These are phyloP conservation scores for Cyprinodon variegatus DNA, from an alignment of 2,113 vertebrate species.

Conservation along the genomic window DNA sequence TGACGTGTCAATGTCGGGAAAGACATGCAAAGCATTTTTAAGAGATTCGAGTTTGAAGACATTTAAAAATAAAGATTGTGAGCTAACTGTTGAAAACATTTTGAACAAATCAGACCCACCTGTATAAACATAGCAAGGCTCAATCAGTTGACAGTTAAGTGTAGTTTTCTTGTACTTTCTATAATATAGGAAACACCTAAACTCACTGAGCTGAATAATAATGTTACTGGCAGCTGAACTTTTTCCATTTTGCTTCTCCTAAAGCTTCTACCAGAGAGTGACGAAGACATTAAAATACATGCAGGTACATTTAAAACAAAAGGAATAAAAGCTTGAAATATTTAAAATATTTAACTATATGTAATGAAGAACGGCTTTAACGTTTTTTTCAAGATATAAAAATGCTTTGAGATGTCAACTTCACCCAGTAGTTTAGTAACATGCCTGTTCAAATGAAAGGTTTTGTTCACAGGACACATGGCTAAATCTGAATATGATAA, in stretches of 20 bases:
- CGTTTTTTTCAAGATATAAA: no score
- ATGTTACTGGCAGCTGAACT: constrained; percentile 11
- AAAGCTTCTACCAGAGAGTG: constrained; percentile 12
- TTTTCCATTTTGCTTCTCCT: constrained; percentile 17
- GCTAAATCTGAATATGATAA: no score
- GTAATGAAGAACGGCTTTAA: no score
- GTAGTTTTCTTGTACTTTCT: neutral
- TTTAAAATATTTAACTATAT: no score
- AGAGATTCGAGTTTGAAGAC: neutral
- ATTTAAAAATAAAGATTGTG: neutral
- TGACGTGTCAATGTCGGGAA: constrained; percentile 29
- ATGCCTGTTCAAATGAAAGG: no score
- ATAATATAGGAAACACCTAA: constrained; percentile 19
- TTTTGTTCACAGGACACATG: no score
- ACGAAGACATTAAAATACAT: constrained; percentile 9
- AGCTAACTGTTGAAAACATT: neutral
- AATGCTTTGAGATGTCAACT: no score
- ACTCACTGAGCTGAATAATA: constrained; percentile 28
- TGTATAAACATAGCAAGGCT: neutral
- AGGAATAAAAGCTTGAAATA: no score
- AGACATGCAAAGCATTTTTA: constrained; percentile 27
- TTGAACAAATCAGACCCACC: constrained; percentile 1
- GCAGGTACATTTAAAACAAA: neutral
- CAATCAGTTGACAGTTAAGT: constrained; percentile 2
- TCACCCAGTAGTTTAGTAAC: no score